Conservation (phyloP, 1,140 invertebrate species). For the silkworm (Bombyx mori) region DNA sequence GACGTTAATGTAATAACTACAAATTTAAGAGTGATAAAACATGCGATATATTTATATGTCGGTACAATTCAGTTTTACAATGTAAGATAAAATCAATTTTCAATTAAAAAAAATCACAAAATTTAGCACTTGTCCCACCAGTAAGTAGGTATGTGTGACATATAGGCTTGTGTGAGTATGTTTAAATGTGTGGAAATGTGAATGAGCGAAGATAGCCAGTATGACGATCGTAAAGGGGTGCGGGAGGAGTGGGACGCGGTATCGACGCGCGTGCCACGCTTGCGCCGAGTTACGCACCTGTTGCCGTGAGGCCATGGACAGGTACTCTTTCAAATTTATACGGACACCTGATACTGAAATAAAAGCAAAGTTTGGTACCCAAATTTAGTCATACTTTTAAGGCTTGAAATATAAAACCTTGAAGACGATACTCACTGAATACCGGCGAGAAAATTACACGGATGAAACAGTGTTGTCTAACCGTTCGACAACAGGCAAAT, state of each 20-base stretch:
- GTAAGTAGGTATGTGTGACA: background rate
- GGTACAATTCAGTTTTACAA: too few species aligned
- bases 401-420: background rate
- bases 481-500: too few species aligned
- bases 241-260: constrained; percentile 33
- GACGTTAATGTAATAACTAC: too few species aligned
- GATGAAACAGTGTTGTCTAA: too few species aligned
- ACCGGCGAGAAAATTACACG: too few species aligned
- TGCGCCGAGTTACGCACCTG: constrained; percentile 53
- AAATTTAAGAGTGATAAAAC: too few species aligned
- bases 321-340: constrained; percentile 63
- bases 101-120: too few species aligned
- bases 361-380: constrained; percentile 37
- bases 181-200: constrained; percentile 39
- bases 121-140: too few species aligned
- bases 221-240: constrained; percentile 8
- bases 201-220: constrained; percentile 36
- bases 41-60: too few species aligned
- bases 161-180: constrained; percentile 16
- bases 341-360: constrained; percentile 59
- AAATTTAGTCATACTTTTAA: constrained; percentile 10
- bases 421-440: too few species aligned
- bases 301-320: constrained; percentile 63
- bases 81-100: too few species aligned
- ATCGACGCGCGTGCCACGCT: constrained; percentile 59